Conservation (phyloP, 2,113 vertebrate genomes). For the Siphamia tubifer region DNA sequence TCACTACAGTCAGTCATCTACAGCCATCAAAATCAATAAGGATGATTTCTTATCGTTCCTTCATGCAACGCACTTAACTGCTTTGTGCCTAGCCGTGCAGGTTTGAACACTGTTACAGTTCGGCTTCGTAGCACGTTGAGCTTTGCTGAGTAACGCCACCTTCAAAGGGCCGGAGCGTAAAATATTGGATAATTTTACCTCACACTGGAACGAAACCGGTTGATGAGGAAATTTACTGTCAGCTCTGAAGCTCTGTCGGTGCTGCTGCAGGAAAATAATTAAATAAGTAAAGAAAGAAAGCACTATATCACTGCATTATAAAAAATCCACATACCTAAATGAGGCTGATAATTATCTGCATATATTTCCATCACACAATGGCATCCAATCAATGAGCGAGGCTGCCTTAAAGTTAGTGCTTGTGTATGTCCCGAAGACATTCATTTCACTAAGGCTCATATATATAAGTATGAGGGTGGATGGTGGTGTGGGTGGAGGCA, state of each 20-base stretch:
- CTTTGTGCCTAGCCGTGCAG: not conserved
- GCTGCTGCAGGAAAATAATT: not conserved
- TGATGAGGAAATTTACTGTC: slow-evolving; percentile 70
- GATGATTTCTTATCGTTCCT: not conserved
- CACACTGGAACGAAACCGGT: slow-evolving; percentile 62
- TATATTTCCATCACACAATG: slow-evolving; percentile 63
- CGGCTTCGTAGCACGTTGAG: slow-evolving; percentile 1
- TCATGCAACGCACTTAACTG: not conserved
- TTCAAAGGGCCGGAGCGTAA: slow-evolving; percentile 66
- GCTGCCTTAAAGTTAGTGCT: slow-evolving; percentile 38
- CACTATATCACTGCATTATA: slow-evolving; percentile 24
- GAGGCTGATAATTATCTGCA: slow-evolving; percentile 66
- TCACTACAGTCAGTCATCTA: not conserved
- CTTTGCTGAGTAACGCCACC: slow-evolving; percentile 47
- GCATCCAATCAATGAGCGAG: slow-evolving; percentile 55
- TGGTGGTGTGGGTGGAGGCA: slow-evolving; percentile 53
- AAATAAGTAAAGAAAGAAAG: not conserved
- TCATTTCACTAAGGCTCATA: slow-evolving; percentile 45
- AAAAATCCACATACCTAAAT: slow-evolving; percentile 43
- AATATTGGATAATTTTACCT: slow-evolving; percentile 66
- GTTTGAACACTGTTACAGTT: slow-evolving; percentile 13
- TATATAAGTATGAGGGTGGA: slow-evolving; percentile 56
- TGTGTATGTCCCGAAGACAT: slow-evolving; percentile 51
- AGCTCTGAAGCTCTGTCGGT: slow-evolving; percentile 23
- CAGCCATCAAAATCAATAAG: not conserved